Base-by-base conservation (phyloP, 2,113 vertebrate species). In the Cyphomyrus discorhynchus region DNA sequence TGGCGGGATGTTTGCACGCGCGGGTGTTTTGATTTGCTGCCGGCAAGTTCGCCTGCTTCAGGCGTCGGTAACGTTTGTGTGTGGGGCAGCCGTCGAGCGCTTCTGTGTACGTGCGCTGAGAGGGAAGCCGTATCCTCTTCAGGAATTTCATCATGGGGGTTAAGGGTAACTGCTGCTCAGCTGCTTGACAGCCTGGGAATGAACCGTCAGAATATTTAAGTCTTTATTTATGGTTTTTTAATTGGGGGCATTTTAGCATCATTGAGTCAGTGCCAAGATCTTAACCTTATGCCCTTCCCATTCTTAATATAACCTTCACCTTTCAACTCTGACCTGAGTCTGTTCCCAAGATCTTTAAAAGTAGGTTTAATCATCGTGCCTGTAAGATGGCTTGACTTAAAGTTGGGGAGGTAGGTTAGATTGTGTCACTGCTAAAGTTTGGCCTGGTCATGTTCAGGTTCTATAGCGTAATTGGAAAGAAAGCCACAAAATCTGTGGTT, bases 1-100 rank as follows among this genome's bases (percentile, higher is more conserved):
- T 88, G 45, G 58, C 4, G n/a, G 82, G 47, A 53, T 58, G 80
- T 90, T 47, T 49, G 21, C 53, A 50, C 47, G 88, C 90, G 80
- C 90, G 24, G 45, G 58, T 46, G 58, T 70, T 45, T 88, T 86
- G 35, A 66, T 49, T 80, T 80, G 74, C 35, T 80, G 74, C 10
- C 74, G 2, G 35, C 17, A 10, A 42, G 31, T 80, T 49, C 19
- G 46, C n/a, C 42, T 21, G 58, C 5, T 77, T 50, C 45, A 49
- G 24, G 88, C n/a, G 39, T 49, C 45, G 42, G n/a, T 42, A 70
- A 84, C 17, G 74, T 42, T 35, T 17, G 15, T 39, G 35, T 80
- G 82, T 1, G 24, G 82, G 82, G 42, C 8, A 10, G 21, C 13
- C 21, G 1, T 2, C 21, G 82, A 5, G 45, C 39, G 45, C 39